Evolutionary conservation across 2,888 invertebrate species (phyloP), one percentile per base, ranked within the genome.

Genomic region (Drosophila setosimentum): DNA sequence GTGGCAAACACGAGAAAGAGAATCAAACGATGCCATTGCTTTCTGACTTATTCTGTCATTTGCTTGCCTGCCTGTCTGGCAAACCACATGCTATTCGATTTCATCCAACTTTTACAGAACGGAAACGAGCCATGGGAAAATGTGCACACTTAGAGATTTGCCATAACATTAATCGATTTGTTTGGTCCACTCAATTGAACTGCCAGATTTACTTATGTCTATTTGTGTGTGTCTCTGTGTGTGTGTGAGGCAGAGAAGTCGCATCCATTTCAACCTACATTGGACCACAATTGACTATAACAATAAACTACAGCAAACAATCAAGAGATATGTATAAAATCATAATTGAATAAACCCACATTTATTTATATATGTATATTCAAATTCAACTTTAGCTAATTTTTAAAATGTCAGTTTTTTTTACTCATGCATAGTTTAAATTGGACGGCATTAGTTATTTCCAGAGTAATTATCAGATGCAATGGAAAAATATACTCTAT

Each of bases 101-200:
- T 70, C 68, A 70, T 70, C 70, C 55, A 84, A 83, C 54, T 86
- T 83, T 68, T 76, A 71, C 59, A 72, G 51, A 83, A 80, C 88
- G 81, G 81, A 83, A 85, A 75, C 76, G 67, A 72, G 69, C 64
- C 64, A 70, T 77, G 78, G 83, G 70, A 83, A 82, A 64, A 72
- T 55, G 58, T 63, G 54, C 49, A 45, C 49, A 49, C 78, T 70
- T 51, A 37, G 18, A 70, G 85, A 87, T 77, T 84, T 87, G 79
- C 72, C 68, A 79, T 63, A 63, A 58, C 67, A 73, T 68, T 55
- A 80, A 85, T 87, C 83, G 87, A 88, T 85, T 82, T 70, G 55
- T 68, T 72, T 60, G 55, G 32, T 32, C 29, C 63, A 32, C 48
- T 72, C 62, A 72, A 54, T 63, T 67, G 64, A 73, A 49, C 24